These are phyloP conservation scores for Condylostylus longicornis DNA, from an alignment of 1,140 invertebrate species.

Conservation along the genomic window DNA sequence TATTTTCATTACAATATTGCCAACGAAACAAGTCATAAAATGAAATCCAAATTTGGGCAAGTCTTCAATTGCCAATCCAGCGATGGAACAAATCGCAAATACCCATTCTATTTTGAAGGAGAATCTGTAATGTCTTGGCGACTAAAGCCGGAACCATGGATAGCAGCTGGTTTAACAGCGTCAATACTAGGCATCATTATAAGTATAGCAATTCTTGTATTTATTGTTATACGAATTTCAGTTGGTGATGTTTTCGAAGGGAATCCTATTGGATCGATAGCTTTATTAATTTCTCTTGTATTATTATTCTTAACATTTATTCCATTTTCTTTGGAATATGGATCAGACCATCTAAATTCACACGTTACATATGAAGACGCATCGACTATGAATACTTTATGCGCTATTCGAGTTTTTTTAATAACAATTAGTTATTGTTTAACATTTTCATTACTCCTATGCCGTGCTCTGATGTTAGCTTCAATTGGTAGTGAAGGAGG, in stretches of 20 bases:
- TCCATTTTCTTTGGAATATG: slow-evolving; percentile 38
- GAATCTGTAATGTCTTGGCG: slow-evolving; percentile 31
- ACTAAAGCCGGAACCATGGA: slow-evolving; percentile 34
- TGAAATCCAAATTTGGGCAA: slow-evolving; percentile 27
- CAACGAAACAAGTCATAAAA: slow-evolving; percentile 22
- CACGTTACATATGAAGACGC: slow-evolving; percentile 28
- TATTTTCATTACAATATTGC: slow-evolving; percentile 28
- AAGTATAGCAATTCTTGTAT: slow-evolving; percentile 34
- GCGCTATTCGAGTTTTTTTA: slow-evolving; percentile 27
- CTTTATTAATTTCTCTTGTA: slow-evolving; percentile 33
- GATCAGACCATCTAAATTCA: slow-evolving; percentile 24
- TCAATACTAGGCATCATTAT: slow-evolving; percentile 34
- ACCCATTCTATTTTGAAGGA: slow-evolving; percentile 27
- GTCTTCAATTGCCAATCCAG: slow-evolving; percentile 29
- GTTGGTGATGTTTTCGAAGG: slow-evolving; percentile 35
- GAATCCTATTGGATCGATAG: slow-evolving; percentile 33
- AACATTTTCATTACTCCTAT: slow-evolving; percentile 38
- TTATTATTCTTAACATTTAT: slow-evolving; percentile 39
- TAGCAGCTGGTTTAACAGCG: slow-evolving; percentile 34
- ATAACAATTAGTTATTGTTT: slow-evolving; percentile 38
- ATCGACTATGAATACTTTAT: slow-evolving; percentile 22
- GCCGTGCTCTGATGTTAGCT: slow-evolving; percentile 40
- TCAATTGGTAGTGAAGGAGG: slow-evolving; percentile 41
- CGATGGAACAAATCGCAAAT: slow-evolving; percentile 20
- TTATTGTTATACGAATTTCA: slow-evolving; percentile 33